These are phyloP conservation scores for Montipora foliosa DNA, from an alignment of 64 coral and sea anemone genomes.

Conservation along the genomic window DNA sequence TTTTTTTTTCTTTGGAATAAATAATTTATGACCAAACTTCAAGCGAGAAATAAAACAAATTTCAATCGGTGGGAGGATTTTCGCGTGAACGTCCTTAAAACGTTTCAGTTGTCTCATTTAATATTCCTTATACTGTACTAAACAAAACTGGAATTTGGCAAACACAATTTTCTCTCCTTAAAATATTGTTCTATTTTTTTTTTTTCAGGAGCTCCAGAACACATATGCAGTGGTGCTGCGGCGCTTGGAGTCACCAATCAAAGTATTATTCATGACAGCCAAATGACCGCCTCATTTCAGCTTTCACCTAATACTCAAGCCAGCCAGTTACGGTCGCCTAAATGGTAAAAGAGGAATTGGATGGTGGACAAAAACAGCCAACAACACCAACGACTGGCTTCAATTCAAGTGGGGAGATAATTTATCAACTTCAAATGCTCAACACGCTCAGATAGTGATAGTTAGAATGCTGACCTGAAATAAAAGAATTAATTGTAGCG, in stretches of 20 bases:
- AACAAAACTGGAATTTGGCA: too few species aligned
- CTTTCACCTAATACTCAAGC: background rate
- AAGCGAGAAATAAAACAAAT: too few species aligned
- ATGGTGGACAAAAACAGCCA: background rate
- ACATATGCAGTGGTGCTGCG: background rate
- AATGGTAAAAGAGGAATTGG: background rate
- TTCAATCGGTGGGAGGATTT: too few species aligned
- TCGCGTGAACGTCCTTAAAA: too few species aligned
- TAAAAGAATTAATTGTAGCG: too few species aligned
- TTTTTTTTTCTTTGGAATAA: too few species aligned
- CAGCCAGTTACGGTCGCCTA: slow-evolving; percentile 7
- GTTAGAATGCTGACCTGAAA: too few species aligned
- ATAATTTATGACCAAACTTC: too few species aligned
- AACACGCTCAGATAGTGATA: too few species aligned
- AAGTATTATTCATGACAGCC: background rate
- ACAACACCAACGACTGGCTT: background rate
- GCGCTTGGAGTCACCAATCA: background rate
- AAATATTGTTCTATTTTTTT: background rate
- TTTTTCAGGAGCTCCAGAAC: background rate
- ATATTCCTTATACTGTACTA: too few species aligned
- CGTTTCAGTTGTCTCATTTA: too few species aligned
- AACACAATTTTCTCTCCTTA: background rate
- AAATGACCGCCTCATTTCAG: background rate
- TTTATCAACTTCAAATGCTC: too few species aligned
- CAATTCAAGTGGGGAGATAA: slow-evolving; percentile 19